Evolutionary conservation across 2,888 invertebrate species (phyloP), one percentile per base, ranked within the genome.

Genomic region (Drosophila affinis): DNA sequence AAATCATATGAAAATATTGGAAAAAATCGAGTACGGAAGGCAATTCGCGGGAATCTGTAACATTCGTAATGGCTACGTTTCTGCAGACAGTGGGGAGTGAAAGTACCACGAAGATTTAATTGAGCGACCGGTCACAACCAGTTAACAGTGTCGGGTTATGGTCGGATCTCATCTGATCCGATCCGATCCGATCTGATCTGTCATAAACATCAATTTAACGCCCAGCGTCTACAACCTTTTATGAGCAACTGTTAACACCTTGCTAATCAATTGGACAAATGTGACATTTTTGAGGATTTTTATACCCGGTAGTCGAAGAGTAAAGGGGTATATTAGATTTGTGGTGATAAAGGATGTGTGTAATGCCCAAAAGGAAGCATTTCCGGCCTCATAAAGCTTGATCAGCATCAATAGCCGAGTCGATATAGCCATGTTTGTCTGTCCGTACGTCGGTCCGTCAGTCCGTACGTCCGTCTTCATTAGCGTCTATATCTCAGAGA

Each of bases 261-360:
- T 67, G 86, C 79, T 86, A 84, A 84, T 82, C 72, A 76, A 74
- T 81, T 86, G 81, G 34, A 57, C 60, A 84, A 84, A 86, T 83
- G 73, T 74, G 77, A 77, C 77, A 77, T 78, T 80, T 85, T 76
- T 73, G 49, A 72, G 72, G 4, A 21, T 51, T 62, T 62, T 61
- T 68, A 18, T 18, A 18, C 18, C 18, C 18, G 18, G 18, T 18
- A 18, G 2, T 18, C 18, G 2, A 18, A 1, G 18, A 18, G 18
- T 18, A 18, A 2, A 18, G 18, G 18, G 18, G 18, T 18, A 18
- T 18, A 18, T 2, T 18, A 18, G 18, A 18, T 18, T 18, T 18
- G 18, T 18, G 18, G 18, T 18, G 18, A 18, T 18, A 18, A 18
- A 1, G 18, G 18, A 18, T 18, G 18, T 18, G 18, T 18, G 18